Evolutionary conservation across 2,113 vertebrate genomes (phyloP), one percentile per base, ranked within the genome.

Genomic region (Suncus etruscus): DNA sequence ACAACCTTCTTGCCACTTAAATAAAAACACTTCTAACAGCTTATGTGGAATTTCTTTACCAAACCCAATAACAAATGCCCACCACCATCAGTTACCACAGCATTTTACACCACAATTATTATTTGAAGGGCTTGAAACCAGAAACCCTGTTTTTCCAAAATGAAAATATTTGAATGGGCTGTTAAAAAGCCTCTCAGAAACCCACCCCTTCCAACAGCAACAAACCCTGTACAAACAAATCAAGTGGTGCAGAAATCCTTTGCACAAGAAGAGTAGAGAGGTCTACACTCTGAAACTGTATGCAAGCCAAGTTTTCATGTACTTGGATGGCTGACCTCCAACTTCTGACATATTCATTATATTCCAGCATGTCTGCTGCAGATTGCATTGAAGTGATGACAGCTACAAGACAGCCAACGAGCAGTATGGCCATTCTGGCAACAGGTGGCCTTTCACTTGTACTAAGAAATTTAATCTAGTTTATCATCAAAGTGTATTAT

Each of bases 291-390:
- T 98, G 97, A 98, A 97, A 98, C 97, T 97, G 97, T 96, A 96
- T 91, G 97, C 97, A 93, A 97, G 98, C 98, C 98, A 98, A 98
- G 97, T 98, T 98, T 98, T 98, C 97, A 97, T 98, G 98, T 98
- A 98, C 97, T 98, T 97, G 97, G 98, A 98, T 98, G 98, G 98
- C 98, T 98, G 98, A 98, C 98, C 98, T 98, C 98, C 98, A 98
- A 97, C 95, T 98, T 96, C 97, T 98, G 98, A 98, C 98, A 98
- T 98, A 98, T 97, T 98, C 98, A 98, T 98, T 98, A 98, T 98
- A 98, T 98, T 98, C 97, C 98, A 98, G 98, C 97, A 98, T 98
- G 98, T 98, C 97, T 97, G 97, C 97, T 58, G 68, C 97, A 98
- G 98, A 98, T 97, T 97, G 97, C 97, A 97, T 96, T 97, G 97